A percentile compares a stretch with the other conserved stretches of the same genome.
Conservation (phyloP, 92 coral and sea anemone species). For the Actinostola sp. region DNA sequence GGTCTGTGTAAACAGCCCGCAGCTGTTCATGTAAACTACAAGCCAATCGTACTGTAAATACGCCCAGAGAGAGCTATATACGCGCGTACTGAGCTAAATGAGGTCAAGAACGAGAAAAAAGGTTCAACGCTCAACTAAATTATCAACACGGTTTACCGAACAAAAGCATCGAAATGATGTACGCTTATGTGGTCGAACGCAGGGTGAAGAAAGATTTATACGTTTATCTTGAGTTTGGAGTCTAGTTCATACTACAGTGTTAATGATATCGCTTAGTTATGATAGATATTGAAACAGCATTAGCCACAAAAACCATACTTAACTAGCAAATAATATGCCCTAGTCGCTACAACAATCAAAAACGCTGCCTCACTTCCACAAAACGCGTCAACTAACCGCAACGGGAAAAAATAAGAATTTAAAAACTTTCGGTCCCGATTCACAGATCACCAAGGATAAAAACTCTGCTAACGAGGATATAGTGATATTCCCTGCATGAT, state of each 20-base stretch:
- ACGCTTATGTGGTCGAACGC: constrained; percentile 23
- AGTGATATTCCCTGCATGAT: too few species aligned
- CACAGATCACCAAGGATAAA: neutral
- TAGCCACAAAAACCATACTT: constrained; percentile 32
- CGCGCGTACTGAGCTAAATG: neutral
- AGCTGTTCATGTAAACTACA: constrained; percentile 31
- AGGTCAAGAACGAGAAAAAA: constrained; percentile 17
- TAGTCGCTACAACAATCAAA: constrained; percentile 11
- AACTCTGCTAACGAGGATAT: too few species aligned
- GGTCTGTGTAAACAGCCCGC: constrained; percentile 33
- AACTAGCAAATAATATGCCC: constrained; percentile 12
- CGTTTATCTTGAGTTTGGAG: neutral
- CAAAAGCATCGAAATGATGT: constrained; percentile 4
- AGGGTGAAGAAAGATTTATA: constrained; percentile 12
- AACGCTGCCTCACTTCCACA: neutral
- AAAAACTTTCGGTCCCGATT: neutral
- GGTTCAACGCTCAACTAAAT: neutral
- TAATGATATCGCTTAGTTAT: constrained; percentile 16
- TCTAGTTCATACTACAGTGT: constrained; percentile 2
- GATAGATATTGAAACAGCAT: constrained; percentile 24
- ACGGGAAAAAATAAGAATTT: neutral
- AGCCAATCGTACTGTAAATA: constrained; percentile 16
- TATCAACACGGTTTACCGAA: neutral
- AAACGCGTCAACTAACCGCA: constrained; percentile 26
- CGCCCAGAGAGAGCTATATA: constrained; percentile 4